Evolutionary conservation across 2,113 vertebrate genomes (phyloP), one percentile per base, ranked within the genome.

Genomic region (Petromus typicus): DNA sequence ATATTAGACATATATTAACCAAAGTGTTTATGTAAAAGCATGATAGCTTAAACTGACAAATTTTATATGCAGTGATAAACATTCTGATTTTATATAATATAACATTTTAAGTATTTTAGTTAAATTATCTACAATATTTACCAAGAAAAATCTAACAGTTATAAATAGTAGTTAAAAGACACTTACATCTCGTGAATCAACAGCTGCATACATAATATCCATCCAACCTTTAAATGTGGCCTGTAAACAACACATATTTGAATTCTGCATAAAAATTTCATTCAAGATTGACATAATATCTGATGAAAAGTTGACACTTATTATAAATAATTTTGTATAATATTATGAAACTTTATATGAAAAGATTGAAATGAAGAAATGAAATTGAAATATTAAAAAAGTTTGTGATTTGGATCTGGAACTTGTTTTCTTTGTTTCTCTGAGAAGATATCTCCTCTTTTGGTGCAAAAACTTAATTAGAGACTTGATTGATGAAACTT

Each of bases 181-280:
- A 98, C 98, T 98, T 98, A 99, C 99, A 45, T 89, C 96, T 95
- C 98, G 97, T 86, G 99, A 99, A 97, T 99, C 99, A 97, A 99
- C 99, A 94, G 99, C 99, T 91, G 99, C 99, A 98, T 99, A 99
- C 99, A 99, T 99, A 95, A 99, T 99, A 10, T 99, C 98, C 99
- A 99, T 99, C 99, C 99, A 99, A 61, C 99, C 99, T 98, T 99
- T 99, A 97, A 99, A 99, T 88, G 99, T 99, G 96, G 99, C 99
- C 99, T 99, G 97, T 85, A 96, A 97, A 97, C 67, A 98, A 96
- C 14, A 96, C 14, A 93, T 66, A 79, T 95, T 97, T 97, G 57
- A 59, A 96, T 91, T 87, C 32, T 83, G 5, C 48, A 88, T 91
- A 71, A 96, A 96, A 96, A 30, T 7, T 10, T 93, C 56, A 86